Evolutionary conservation across 2,888 invertebrate species (phyloP).

Genomic region (Plemyria rubiginata): DNA sequence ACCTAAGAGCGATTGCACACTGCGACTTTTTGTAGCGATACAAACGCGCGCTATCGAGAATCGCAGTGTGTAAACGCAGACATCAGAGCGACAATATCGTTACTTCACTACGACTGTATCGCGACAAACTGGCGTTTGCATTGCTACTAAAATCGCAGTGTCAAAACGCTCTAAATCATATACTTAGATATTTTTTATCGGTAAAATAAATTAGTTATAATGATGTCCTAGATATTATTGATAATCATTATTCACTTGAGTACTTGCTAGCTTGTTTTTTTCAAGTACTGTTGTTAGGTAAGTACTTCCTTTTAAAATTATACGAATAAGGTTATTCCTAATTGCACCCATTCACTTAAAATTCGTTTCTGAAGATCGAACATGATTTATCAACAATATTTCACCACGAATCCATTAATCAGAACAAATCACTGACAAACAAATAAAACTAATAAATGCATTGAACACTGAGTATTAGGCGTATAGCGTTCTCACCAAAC

Average conservation of each 20-base stretch:
- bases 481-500: slow-evolving; percentile 62
- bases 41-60: neutral
- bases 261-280: neutral
- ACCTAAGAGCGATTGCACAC: slow-evolving; percentile 4
- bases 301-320: neutral
- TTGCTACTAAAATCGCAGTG: neutral
- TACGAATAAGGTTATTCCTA: neutral
- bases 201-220: slow-evolving; percentile 37
- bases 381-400: slow-evolving; percentile 7
- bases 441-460: slow-evolving; percentile 58
- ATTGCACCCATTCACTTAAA: neutral
- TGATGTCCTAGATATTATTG: slow-evolving; percentile 21
- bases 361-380: slow-evolving; percentile 6
- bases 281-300: too few relatives aligned
- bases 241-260: slow-evolving; percentile 19
- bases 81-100: neutral
- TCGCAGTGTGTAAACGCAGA: neutral
- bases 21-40: neutral
- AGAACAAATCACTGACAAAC: slow-evolving; percentile 17
- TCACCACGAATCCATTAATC: slow-evolving; percentile 2
- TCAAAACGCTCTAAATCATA: slow-evolving; percentile 19
- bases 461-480: slow-evolving; percentile 64
- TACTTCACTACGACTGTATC: neutral
- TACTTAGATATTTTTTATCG: slow-evolving; percentile 42
- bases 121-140: neutral